Percentiles rank a stretch among this genome's conserved stretches.
phyloP scores from a whole-genome alignment of 2,888 invertebrate species.

The Agonopterix arenella region DNA sequence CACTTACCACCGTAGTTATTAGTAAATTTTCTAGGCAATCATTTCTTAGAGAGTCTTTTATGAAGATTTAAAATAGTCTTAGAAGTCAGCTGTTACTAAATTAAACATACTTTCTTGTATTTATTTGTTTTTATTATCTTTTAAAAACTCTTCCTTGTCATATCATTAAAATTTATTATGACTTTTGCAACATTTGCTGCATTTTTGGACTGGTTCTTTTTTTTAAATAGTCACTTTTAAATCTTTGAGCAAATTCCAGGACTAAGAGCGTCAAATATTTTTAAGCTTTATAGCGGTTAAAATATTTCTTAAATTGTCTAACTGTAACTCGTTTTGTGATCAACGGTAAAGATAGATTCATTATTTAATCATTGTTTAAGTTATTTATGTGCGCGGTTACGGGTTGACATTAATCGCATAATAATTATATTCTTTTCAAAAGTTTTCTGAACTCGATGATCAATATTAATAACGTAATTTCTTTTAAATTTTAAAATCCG shows the following conservation, averaged over 20 bases:
- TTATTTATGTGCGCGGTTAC: conserved; percentile 36
- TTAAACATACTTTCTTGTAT: too few species aligned
- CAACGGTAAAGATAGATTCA: conserved; percentile 31
- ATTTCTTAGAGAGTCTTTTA: too few species aligned
- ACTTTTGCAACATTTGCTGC: conserved; percentile 2
- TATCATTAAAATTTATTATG: background rate
- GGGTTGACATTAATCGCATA: conserved; percentile 30
- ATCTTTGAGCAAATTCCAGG: conserved; percentile 2
- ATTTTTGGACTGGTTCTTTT: conserved; percentile 6
- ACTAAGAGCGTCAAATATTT: conserved; percentile 18
- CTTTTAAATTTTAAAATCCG: too few species aligned
- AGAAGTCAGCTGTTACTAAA: too few species aligned
- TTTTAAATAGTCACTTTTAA: background rate
- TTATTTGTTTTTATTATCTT: too few species aligned
- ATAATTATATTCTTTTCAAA: background rate
- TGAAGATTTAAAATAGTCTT: too few species aligned
- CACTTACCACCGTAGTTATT: too few species aligned
- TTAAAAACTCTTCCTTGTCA: background rate
- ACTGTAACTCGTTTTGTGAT: conserved; percentile 34
- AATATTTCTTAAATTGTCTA: conserved; percentile 49
- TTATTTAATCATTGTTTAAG: conserved; percentile 36
- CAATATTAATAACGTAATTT: too few species aligned
- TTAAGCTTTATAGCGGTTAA: conserved; percentile 10
- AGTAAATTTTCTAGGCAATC: too few species aligned
- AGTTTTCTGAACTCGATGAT: background rate